These are phyloP conservation scores for Nebria brevicollis DNA, from an alignment of 2,888 invertebrate genomes.

Conservation along the genomic window DNA sequence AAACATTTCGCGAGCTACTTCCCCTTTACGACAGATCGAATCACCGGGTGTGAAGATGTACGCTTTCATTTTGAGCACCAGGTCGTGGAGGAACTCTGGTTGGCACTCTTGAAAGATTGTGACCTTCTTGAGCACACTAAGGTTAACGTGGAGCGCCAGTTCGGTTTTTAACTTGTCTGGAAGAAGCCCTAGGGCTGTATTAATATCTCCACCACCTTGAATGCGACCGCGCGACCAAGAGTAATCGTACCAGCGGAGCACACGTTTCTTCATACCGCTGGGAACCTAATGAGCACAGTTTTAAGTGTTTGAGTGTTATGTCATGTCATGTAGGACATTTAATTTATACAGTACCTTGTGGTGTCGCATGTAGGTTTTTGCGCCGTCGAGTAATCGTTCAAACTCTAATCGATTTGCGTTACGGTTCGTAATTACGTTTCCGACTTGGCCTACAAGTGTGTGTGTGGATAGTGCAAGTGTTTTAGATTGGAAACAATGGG, in stretches of 20 bases:
- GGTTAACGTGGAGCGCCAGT: constrained; percentile 93
- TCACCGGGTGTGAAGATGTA: constrained; percentile 98
- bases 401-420: constrained; percentile 96
- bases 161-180: constrained; percentile 98
- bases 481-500: background rate
- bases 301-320: constrained; percentile 40
- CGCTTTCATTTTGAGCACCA: constrained; percentile 97
- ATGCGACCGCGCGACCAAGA: constrained; percentile 97
- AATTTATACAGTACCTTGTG: constrained; percentile 74
- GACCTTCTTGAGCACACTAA: constrained; percentile 95
- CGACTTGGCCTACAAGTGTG: constrained; percentile 80
- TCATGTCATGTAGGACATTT: constrained; percentile 31
- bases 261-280: constrained; percentile 94
- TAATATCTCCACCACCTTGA: constrained; percentile 96
- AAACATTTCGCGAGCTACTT: constrained; percentile 94
- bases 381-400: constrained; percentile 92
- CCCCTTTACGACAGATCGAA: constrained; percentile 93
- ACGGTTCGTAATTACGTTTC: constrained; percentile 96
- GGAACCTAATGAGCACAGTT: constrained; percentile 71
- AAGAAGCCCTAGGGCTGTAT: constrained; percentile 89
- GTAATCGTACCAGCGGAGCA: constrained; percentile 97
- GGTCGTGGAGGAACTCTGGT: constrained; percentile 95
- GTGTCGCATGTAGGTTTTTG: constrained; percentile 97
- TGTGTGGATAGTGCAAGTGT: constrained; percentile 28
- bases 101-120: constrained; percentile 97